phyloP scores from a whole-genome alignment of 2,888 invertebrate genomes.

The Hartigia nigra region DNA sequence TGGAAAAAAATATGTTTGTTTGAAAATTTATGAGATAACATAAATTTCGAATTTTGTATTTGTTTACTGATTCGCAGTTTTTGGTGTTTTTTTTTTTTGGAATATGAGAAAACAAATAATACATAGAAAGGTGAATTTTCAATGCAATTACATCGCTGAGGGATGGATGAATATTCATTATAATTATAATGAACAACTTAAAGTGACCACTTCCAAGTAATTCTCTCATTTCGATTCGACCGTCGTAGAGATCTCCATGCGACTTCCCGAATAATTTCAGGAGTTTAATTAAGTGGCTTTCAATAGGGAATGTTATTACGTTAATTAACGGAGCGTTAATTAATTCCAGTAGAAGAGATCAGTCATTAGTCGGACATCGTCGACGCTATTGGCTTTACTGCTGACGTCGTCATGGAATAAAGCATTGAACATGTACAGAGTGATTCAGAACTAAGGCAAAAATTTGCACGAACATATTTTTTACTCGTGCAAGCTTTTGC shows the following conservation, averaged over 20 bases:
- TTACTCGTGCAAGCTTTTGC: no score
- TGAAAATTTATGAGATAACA: background rate
- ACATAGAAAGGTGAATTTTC: background rate
- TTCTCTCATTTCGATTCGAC: background rate
- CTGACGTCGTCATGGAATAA: background rate
- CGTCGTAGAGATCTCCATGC: background rate
- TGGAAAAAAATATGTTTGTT: background rate
- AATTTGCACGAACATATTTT: no score
- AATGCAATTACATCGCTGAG: background rate
- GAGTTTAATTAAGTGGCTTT: background rate
- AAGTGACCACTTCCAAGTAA: background rate
- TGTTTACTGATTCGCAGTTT: background rate
- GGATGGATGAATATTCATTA: background rate
- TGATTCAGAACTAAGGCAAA: no score
- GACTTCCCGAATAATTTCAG: background rate
- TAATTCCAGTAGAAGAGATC: constrained; percentile 35
- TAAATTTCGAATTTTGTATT: background rate
- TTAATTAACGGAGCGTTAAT: background rate
- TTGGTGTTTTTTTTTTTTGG: background rate
- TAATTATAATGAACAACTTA: background rate
- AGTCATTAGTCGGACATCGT: constrained; percentile 40
- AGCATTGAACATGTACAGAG: background rate
- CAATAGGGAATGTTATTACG: background rate
- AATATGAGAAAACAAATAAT: background rate
- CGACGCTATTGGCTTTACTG: background rate